Evolutionary conservation across 2,797 vertebrate genomes (phyloP), one percentile per base, ranked within the genome.

Genomic region (Gallinago stenura): DNA sequence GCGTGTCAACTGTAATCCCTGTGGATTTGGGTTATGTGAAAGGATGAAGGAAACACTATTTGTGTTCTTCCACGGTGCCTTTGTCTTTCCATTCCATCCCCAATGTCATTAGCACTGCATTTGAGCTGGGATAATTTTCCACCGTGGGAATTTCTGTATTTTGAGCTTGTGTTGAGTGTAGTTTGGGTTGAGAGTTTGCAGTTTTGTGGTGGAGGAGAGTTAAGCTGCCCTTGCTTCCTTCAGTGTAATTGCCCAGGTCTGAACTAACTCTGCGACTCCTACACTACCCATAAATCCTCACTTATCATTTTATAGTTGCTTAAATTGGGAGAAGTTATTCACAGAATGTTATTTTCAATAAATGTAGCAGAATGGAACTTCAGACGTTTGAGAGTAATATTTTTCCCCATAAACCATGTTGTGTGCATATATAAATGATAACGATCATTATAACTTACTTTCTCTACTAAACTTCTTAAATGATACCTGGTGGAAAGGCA

Each of bases 271-370:
- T 82, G 19, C 69, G 68, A 66, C 31, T 60, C 68, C 69, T 80
- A 50, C 37, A 6, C 46, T 64, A 15, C 25, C 60, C 61, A 37
- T 75, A 89, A 87, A 93, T 87, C 83, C 48, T 93, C 72, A 53
- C 26, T 95, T 92, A 70, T 5, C 35, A 64, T 89, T 93, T 94
- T 85, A 75, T 83, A 61, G 64, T 76, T 83, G 15, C 92, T 89
- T 85, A 92, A 94, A 95, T 96, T 89, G 81, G 66, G 35, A 76
- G 56, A 86, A 89, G 45, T 83, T 92, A 85, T 87, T 88, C 22
- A 90, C 16, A 75, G 37, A 82, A 66, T 75, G 33, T 62, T 83
- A 54, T 61, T 90, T 92, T 79, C 77, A 73, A 65, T 80, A 93
- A 84, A 84, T 76, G 78, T 10, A 68, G 50, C 25, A 77, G 93